These are phyloP conservation scores for Amphiprion clarkii DNA, from an alignment of 2,797 vertebrate species.

Conservation along the genomic window DNA sequence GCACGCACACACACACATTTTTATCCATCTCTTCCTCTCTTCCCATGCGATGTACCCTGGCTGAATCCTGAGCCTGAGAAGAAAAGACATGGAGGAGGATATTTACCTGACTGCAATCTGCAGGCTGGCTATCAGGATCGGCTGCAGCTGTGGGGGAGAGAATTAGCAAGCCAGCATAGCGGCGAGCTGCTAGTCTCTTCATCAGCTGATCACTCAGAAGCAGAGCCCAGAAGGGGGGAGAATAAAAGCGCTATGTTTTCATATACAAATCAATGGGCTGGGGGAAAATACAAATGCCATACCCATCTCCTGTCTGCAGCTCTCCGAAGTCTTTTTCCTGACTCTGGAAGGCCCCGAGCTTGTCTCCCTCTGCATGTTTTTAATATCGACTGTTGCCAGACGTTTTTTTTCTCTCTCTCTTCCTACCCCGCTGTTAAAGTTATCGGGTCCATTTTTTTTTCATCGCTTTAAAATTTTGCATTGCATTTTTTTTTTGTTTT, in stretches of 20 bases:
- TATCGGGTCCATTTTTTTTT: constrained; percentile 72
- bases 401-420: constrained; percentile 61
- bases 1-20: constrained; percentile 43
- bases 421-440: constrained; percentile 79
- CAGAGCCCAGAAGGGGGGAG: constrained; percentile 91
- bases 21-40: constrained; percentile 75
- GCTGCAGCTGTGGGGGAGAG: constrained; percentile 96
- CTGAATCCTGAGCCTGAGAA: constrained; percentile 87
- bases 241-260: constrained; percentile 96
- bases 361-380: constrained; percentile 91
- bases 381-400: constrained; percentile 96
- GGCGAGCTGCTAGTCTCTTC: constrained; percentile 99
- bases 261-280: constrained; percentile 94
- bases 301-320: constrained; percentile 91
- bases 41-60: constrained; percentile 90
- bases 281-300: constrained; percentile 87
- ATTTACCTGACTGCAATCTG: constrained; percentile 99
- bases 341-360: constrained; percentile 93
- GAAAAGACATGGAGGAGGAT: constrained; percentile 78
- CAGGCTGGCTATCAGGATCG: constrained; percentile 95
- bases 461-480: constrained; percentile 1
- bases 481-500: constrained; percentile 24
- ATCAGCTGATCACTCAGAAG: constrained; percentile 99
- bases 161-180: constrained; percentile 99
- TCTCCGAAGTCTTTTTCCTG: constrained; percentile 93